Conservation (phyloP, 92 coral and sea anemone species). For the Epizoanthus illoricatus region DNA sequence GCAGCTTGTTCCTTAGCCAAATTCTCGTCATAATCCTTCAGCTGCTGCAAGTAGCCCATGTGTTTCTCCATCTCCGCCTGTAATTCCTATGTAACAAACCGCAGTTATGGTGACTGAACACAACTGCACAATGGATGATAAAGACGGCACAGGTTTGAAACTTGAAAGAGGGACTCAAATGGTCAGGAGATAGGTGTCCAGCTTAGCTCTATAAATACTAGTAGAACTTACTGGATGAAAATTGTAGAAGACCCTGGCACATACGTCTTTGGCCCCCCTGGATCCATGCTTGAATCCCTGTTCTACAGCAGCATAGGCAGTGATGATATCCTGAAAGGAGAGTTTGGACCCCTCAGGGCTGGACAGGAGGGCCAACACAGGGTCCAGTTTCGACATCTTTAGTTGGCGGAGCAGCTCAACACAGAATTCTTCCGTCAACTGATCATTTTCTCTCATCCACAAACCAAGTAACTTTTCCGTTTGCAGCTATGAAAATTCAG, state of each 20-base stretch:
- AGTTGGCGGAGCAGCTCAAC: slow-evolving; percentile 39
- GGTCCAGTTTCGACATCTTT: slow-evolving; percentile 52
- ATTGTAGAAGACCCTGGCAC: slow-evolving; percentile 64
- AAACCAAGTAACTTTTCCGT: slow-evolving; percentile 37
- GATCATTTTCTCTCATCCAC: slow-evolving; percentile 55
- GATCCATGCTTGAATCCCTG: slow-evolving; percentile 45
- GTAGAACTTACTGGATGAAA: slow-evolving; percentile 64
- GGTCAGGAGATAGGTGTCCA: neutral
- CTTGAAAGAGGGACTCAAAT: no score
- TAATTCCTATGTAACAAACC: slow-evolving; percentile 36
- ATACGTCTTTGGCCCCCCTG: slow-evolving; percentile 67
- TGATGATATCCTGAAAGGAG: slow-evolving; percentile 57
- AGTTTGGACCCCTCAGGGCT: slow-evolving; percentile 58
- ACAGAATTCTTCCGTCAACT: slow-evolving; percentile 55
- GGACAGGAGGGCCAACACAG: slow-evolving; percentile 47
- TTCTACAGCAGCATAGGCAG: slow-evolving; percentile 55
- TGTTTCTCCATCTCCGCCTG: slow-evolving; percentile 68
- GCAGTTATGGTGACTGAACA: no score
- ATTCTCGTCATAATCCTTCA: slow-evolving; percentile 64
- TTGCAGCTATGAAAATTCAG: slow-evolving; percentile 30
- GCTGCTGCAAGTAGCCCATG: slow-evolving; percentile 60
- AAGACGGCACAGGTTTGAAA: neutral
- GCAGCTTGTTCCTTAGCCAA: slow-evolving; percentile 49
- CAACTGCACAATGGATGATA: no score
- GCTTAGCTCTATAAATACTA: neutral